A percentile compares a stretch with the other conserved stretches of the same genome.
Conservation (phyloP, 2,797 vertebrate genomes). For the Mionectes olivaceus region DNA sequence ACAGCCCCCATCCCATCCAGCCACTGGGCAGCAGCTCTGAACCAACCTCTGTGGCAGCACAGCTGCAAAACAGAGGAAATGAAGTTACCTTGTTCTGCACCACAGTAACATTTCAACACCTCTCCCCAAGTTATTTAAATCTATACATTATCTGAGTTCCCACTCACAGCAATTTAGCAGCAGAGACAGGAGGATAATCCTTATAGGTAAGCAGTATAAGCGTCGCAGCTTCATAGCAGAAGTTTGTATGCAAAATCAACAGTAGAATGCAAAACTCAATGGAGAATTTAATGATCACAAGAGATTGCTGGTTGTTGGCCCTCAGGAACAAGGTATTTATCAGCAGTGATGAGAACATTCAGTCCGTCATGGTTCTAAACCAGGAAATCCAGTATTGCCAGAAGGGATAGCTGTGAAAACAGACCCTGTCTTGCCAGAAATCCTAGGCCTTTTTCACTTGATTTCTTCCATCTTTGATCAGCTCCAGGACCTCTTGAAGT, state of each 20-base stretch:
- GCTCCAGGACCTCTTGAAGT: background rate
- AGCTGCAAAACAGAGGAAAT: background rate
- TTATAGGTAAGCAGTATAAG: background rate
- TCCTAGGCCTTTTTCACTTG: background rate
- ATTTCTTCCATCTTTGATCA: background rate
- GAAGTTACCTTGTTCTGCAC: background rate
- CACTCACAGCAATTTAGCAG: background rate
- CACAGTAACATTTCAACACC: fast-evolving
- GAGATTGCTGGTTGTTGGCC: background rate
- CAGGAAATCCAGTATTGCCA: background rate
- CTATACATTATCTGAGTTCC: background rate
- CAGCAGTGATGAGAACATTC: background rate
- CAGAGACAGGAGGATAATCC: background rate
- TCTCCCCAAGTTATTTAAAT: background rate
- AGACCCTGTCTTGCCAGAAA: background rate
- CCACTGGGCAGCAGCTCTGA: background rate
- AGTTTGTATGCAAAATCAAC: background rate
- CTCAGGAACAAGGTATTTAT: background rate
- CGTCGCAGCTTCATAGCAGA: background rate
- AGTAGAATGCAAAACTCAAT: background rate
- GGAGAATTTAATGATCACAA: background rate
- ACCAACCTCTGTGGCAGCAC: fast-evolving
- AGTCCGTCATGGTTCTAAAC: background rate
- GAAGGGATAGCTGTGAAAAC: background rate
- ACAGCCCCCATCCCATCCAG: fast-evolving